Evolutionary conservation across 2,797 vertebrate genomes (phyloP).

Genomic region (Tokudaia tokunoshimensis): DNA sequence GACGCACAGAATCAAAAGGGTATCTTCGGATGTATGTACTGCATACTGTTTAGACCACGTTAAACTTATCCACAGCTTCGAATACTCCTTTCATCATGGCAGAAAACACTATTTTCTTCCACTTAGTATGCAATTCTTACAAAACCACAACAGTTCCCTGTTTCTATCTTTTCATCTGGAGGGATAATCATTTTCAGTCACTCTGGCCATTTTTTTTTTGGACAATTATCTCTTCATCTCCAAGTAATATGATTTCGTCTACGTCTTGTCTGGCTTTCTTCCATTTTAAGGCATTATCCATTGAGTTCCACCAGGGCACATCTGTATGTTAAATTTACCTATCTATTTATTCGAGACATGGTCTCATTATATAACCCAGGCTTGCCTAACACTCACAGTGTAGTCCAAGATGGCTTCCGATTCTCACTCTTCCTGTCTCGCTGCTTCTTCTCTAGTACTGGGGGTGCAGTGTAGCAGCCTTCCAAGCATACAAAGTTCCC

Average conservation of each 20-base stretch:
- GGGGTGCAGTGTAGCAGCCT: background rate
- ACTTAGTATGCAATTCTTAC: background rate
- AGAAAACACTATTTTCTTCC: background rate
- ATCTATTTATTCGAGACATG: background rate
- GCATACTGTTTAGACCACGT: background rate
- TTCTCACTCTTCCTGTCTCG: background rate
- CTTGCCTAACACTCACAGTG: background rate
- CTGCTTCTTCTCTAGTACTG: background rate
- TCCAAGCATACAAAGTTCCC: background rate
- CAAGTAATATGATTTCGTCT: background rate
- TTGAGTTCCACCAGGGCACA: background rate
- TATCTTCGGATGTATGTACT: background rate
- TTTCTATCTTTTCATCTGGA: background rate
- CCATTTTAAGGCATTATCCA: background rate
- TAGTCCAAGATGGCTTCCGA: background rate
- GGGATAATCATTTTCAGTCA: background rate
- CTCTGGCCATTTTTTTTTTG: conserved; percentile 12
- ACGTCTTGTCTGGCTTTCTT: background rate
- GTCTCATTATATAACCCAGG: background rate
- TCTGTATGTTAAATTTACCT: background rate
- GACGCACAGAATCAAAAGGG: conserved; percentile 6
- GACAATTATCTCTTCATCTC: background rate
- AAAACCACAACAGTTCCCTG: background rate
- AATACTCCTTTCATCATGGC: background rate
- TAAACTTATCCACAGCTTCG: background rate